These are phyloP conservation scores for Brevipalpus yothersi DNA, from an alignment of 1,140 invertebrate genomes.

Conservation along the genomic window DNA sequence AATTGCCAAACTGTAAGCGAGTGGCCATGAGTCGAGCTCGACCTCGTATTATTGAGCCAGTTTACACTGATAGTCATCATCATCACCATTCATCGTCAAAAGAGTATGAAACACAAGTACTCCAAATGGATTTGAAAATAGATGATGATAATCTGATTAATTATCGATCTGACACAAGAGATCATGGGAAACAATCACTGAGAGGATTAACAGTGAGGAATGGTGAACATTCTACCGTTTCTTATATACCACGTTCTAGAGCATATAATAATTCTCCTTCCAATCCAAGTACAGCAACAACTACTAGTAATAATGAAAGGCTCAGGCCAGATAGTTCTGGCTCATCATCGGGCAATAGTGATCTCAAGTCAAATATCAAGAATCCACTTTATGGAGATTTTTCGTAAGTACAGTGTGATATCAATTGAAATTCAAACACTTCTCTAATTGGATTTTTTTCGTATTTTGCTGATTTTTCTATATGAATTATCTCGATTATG, in stretches of 20 bases:
- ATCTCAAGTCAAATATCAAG: not conserved
- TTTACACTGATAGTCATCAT: constrained; percentile 44
- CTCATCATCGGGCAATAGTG: not conserved
- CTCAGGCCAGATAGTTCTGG: not conserved
- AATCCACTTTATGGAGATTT: not conserved
- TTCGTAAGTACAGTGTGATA: not conserved
- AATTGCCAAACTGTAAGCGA: not conserved
- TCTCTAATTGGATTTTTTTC: too few relatives aligned
- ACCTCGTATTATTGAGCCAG: constrained; percentile 38
- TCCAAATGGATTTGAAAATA: constrained; percentile 51
- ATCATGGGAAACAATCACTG: not conserved
- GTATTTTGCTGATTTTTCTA: too few relatives aligned
- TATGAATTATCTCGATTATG: too few relatives aligned
- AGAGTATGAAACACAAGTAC: constrained; percentile 60
- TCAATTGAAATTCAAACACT: too few relatives aligned
- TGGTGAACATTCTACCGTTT: not conserved
- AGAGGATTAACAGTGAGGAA: not conserved
- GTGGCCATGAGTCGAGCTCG: constrained; percentile 35
- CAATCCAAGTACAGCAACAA: not conserved
- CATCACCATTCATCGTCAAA: constrained; percentile 27
- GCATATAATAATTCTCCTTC: not conserved
- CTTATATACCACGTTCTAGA: not conserved
- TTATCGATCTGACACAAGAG: not conserved
- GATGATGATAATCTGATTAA: constrained; percentile 9
- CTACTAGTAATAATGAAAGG: not conserved